phyloP scores from a whole-genome alignment of 2,797 vertebrate species.

The Pseudocheirus occidentalis region DNA sequence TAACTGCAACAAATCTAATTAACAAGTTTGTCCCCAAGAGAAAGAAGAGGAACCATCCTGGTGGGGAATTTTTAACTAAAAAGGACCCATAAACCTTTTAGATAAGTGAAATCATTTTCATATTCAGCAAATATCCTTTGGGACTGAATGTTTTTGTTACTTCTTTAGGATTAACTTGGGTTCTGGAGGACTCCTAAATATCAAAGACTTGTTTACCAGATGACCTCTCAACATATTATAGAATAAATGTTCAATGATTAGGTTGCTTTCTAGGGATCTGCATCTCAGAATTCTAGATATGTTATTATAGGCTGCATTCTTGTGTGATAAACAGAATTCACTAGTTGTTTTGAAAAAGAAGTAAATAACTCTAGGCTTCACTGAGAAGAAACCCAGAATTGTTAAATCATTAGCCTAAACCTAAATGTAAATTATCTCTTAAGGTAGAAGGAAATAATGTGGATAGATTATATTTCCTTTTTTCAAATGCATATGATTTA shows the following conservation, averaged over 20 bases:
- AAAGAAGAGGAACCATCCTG: background rate
- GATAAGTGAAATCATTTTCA: background rate
- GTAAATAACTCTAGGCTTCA: background rate
- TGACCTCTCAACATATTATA: background rate
- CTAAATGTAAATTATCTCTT: background rate
- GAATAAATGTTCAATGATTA: background rate
- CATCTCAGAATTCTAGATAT: background rate
- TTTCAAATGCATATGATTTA: background rate
- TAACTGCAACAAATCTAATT: background rate
- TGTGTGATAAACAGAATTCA: background rate
- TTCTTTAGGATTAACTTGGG: background rate
- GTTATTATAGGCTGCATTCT: background rate
- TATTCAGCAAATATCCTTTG: background rate
- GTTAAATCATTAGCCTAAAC: background rate
- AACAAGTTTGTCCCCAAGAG: background rate
- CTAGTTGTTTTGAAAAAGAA: background rate
- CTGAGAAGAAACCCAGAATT: background rate
- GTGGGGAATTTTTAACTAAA: background rate
- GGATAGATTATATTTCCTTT: background rate
- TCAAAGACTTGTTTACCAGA: background rate
- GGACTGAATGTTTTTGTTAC: background rate
- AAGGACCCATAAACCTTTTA: background rate
- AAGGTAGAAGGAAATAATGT: background rate
- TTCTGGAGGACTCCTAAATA: background rate
- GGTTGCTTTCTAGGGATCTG: background rate